Evolutionary conservation across 1,140 invertebrate genomes (phyloP), one percentile per base, ranked within the genome.

Genomic region (Cyrtorhinus lividipennis): DNA sequence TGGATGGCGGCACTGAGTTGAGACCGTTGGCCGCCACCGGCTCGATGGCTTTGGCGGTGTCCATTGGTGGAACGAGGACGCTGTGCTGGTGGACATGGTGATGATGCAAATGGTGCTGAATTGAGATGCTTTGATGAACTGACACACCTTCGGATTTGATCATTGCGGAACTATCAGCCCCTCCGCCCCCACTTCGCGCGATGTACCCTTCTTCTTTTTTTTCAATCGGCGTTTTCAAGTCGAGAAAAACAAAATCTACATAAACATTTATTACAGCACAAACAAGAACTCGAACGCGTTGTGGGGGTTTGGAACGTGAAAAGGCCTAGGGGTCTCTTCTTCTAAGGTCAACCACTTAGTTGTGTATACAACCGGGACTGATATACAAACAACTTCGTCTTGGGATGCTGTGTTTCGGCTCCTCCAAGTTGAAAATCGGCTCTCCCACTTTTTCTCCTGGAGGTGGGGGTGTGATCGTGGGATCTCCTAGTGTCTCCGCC

Each of bases 41-140:
- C 24, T 24, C 13, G 26, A 22, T 1, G 30, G 38, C 24, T 56
- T 26, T 20, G 64, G 26, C 20, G 26, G 1, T 3, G 57, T 30
- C 26, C 58, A 22, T n/a, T 46, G 56, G 15, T 24, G n/a, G 23
- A 25, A 46, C 24, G 20, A 24, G 23, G 13, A 44, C 53, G 24
- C 2, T 46, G n/a, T 58, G 63, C 46, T 61, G 61, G 24, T 65
- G 64, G 18, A 65, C 26, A 56, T 66, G 66, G 1, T 59, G 56
- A n/a, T 66, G 63, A 1, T 56, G 62, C 30, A 65, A 44, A 63
- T 62, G 63, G 20, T 66, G 66, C 23, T 66, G 64, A 44, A 63
- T 63, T 25, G 38, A 62, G 48, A 66, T 60, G 53, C 63, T 63
- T 38, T 66, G 66, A 45, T 65, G 64, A 12, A 64, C 57, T 20